A percentile compares a stretch with the other conserved stretches of the same genome.
phyloP scores from a whole-genome alignment of 2,113 vertebrate species.

The Cephalopterus ornatus region DNA sequence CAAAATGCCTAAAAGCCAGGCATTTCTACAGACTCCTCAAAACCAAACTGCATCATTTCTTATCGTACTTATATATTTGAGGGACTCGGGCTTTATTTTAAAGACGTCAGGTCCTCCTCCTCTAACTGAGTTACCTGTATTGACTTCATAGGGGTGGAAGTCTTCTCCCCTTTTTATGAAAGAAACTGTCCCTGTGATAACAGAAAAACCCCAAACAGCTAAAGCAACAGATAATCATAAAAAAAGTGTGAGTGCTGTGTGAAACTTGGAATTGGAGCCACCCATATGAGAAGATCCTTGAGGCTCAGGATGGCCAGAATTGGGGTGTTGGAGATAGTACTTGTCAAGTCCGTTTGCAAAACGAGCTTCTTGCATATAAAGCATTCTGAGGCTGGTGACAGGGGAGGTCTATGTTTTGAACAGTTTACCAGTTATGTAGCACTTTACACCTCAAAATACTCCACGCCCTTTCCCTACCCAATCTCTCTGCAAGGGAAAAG shows the following conservation, averaged over 20 bases:
- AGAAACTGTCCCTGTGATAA: background rate
- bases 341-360: background rate
- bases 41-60: background rate
- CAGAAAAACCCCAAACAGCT: rapidly evolving
- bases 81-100: background rate
- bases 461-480: background rate
- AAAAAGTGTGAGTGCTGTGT: background rate
- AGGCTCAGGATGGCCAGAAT: background rate
- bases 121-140: background rate
- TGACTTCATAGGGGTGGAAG: background rate
- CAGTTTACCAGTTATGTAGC: background rate
- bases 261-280: background rate
- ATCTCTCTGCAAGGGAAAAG: background rate
- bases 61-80: background rate
- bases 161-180: background rate
- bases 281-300: background rate
- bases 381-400: background rate
- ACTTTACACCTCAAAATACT: background rate
- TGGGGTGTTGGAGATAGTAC: background rate
- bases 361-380: background rate
- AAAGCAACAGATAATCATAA: background rate
- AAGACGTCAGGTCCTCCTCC: background rate
- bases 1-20: background rate
- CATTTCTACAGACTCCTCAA: background rate
- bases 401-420: background rate